Conservation (phyloP, 1,140 invertebrate species). For the Meteorus sp. region DNA sequence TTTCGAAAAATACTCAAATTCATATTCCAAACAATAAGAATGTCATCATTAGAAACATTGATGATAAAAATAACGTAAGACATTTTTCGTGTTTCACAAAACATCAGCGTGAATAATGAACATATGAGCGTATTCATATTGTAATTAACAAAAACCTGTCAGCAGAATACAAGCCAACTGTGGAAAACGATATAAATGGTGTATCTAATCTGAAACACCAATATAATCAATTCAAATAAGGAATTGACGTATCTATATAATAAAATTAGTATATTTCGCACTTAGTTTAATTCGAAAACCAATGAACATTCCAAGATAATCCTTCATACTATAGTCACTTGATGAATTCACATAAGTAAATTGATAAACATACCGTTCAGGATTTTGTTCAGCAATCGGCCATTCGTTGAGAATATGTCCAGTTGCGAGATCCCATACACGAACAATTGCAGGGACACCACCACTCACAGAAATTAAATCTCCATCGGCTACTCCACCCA, state of each 20-base stretch:
- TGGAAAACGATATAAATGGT: conserved; percentile 56
- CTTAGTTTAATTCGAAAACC: not conserved
- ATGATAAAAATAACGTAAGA: no score
- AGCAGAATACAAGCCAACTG: conserved; percentile 48
- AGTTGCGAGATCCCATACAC: conserved; percentile 75
- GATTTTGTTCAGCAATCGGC: conserved; percentile 54
- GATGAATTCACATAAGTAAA: conserved; percentile 6
- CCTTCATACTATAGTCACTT: conserved; percentile 16
- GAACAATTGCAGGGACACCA: conserved; percentile 69
- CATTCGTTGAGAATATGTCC: conserved; percentile 65
- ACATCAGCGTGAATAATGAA: conserved; percentile 20
- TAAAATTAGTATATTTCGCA: conserved; percentile 3
- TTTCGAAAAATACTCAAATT: conserved; percentile 11
- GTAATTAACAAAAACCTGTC: conserved; percentile 47
- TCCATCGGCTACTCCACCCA: conserved; percentile 63
- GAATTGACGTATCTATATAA: not conserved
- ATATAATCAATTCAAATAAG: conserved; percentile 24
- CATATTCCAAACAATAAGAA: not conserved
- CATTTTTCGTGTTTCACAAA: not conserved
- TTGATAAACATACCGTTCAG: conserved; percentile 41
- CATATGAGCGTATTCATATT: conserved; percentile 10
- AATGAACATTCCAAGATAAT: not conserved
- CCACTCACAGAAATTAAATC: conserved; percentile 76
- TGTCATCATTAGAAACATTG: not conserved
- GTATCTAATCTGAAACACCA: conserved; percentile 51